phyloP scores from a whole-genome alignment of 1,140 invertebrate genomes.

The Cotesia vestalis region DNA sequence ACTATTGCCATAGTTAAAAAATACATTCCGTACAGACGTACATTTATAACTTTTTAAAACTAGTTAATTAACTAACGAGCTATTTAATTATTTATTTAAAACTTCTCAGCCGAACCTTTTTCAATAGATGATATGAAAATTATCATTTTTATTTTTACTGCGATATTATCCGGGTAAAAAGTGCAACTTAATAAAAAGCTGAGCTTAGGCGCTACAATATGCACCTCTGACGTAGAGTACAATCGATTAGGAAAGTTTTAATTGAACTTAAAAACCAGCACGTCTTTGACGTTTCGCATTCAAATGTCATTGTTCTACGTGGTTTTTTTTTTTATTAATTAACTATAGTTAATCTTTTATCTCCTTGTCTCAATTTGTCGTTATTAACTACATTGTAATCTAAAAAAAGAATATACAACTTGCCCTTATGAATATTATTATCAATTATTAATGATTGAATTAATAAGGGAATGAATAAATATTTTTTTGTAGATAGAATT shows the following conservation, averaged over 20 bases:
- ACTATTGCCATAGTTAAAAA: no score
- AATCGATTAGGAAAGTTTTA: constrained; percentile 61
- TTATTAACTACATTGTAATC: neutral
- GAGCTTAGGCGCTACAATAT: constrained; percentile 44
- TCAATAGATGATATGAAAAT: no score
- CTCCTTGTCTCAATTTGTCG: neutral
- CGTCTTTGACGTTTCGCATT: constrained; percentile 2
- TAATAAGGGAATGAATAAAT: neutral
- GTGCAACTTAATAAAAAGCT: constrained; percentile 14
- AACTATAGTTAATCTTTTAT: no score
- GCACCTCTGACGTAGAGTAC: constrained; percentile 61
- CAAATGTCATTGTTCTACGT: neutral
- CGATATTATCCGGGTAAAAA: neutral
- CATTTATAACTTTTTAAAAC: no score
- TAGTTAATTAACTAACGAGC: no score
- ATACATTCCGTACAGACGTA: no score
- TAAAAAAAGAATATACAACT: neutral
- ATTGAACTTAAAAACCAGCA: constrained; percentile 46
- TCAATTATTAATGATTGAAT: no score
- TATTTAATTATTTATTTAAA: no score
- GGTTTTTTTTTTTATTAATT: no score
- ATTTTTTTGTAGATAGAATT: constrained; percentile 19
- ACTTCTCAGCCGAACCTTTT: no score
- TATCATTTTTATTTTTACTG: no score
- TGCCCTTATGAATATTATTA: no score